A percentile compares a stretch with the other conserved stretches of the same genome.
Evolutionary conservation across 2,797 vertebrate genomes (phyloP).

Genomic region (Alfaro cultratus): DNA sequence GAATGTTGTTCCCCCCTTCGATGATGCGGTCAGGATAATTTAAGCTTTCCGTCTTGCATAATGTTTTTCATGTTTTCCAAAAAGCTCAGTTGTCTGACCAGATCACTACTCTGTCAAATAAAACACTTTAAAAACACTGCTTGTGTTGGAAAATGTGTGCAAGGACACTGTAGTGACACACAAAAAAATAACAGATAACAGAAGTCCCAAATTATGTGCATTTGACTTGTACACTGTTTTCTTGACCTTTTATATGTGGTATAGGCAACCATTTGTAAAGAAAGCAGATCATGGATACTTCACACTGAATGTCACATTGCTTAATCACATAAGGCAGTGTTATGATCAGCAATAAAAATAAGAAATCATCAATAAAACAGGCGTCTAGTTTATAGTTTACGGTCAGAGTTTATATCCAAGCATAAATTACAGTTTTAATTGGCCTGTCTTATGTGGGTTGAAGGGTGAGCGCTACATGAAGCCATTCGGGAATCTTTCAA

Average conservation of each 20-base stretch:
- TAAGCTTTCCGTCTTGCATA: not conserved
- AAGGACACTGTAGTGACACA: not conserved
- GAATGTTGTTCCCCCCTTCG: not conserved
- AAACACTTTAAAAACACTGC: not conserved
- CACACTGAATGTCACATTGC: conserved; percentile 47
- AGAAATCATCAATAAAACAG: conserved; percentile 33
- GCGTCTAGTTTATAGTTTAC: conserved; percentile 34
- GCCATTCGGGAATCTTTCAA: not conserved
- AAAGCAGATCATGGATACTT: not conserved
- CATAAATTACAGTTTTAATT: conserved; percentile 39
- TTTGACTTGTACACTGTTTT: conserved; percentile 12
- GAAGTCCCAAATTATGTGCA: not conserved
- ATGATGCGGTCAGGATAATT: not conserved
- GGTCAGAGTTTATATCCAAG: conserved; percentile 39
- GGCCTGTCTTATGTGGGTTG: conserved; percentile 2
- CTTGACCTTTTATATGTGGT: not conserved
- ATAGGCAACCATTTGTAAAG: conserved; percentile 26
- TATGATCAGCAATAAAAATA: conserved; percentile 31
- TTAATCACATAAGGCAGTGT: conserved; percentile 27
- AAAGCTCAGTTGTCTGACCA: not conserved
- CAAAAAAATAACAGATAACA: not conserved
- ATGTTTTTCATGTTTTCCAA: not conserved
- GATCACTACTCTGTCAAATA: not conserved
- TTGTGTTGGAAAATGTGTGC: not conserved
- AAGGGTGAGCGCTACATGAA: not conserved